These are phyloP conservation scores for Platichthys flesus DNA, from an alignment of 2,113 vertebrate genomes.

Conservation along the genomic window DNA sequence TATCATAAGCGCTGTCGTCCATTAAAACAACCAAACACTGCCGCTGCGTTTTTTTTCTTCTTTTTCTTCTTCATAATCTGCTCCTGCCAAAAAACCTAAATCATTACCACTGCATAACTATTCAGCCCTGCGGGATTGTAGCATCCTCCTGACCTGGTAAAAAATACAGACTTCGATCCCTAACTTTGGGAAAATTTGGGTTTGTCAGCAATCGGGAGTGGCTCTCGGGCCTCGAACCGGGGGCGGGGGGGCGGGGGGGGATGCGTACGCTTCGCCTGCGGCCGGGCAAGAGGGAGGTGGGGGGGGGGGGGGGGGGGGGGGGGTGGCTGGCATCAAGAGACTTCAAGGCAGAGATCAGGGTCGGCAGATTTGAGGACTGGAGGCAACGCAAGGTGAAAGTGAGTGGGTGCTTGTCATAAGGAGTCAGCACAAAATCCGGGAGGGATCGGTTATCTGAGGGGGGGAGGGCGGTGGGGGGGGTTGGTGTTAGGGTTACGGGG, in stretches of 20 bases:
- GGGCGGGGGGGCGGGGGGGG: neutral
- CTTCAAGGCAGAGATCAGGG: slow-evolving; percentile 48
- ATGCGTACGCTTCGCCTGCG: neutral
- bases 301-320: too few relatives aligned
- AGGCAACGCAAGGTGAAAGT: slow-evolving; percentile 51
- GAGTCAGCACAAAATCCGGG: slow-evolving; percentile 41
- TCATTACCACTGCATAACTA: slow-evolving; percentile 25
- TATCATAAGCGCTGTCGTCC: slow-evolving; percentile 5
- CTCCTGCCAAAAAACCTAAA: neutral
- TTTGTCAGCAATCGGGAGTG: slow-evolving; percentile 11
- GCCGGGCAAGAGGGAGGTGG: too few relatives aligned
- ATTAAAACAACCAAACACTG: slow-evolving; percentile 8
- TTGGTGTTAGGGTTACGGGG: too few relatives aligned
- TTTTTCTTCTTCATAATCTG: neutral
- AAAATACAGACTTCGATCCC: slow-evolving; percentile 31
- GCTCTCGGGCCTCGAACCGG: neutral
- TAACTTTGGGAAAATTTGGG: slow-evolving; percentile 35
- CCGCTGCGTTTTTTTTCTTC: neutral
- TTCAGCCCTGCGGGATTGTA: slow-evolving; percentile 28
- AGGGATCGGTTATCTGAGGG: slow-evolving; percentile 17
- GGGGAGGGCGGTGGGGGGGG: too few relatives aligned
- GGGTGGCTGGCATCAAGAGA: slow-evolving; percentile 2
- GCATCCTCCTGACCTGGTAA: slow-evolving; percentile 18
- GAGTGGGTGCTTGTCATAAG: slow-evolving; percentile 44
- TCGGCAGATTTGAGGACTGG: slow-evolving; percentile 36